Evolutionary conservation across 2,888 invertebrate genomes (phyloP).

Genomic region (Poecilobothrus nobilitatus): DNA sequence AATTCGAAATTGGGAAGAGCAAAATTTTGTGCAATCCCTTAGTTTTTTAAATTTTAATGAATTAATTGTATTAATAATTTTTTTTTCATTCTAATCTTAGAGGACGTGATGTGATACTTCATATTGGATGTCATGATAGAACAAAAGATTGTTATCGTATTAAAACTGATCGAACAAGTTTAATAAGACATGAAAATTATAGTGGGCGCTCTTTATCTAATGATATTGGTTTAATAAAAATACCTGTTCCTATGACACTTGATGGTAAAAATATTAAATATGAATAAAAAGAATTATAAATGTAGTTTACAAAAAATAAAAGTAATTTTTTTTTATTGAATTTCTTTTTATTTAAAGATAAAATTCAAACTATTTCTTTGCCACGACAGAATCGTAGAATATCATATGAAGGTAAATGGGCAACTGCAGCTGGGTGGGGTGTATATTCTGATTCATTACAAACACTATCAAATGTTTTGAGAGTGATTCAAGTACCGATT

Average conservation of each 20-base stretch:
- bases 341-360: constrained; percentile 17
- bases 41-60: no score
- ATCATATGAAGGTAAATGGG: constrained; percentile 20
- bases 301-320: background rate
- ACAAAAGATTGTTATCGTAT: background rate
- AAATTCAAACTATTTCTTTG: constrained; percentile 26
- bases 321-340: no score
- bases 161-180: background rate
- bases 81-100: background rate
- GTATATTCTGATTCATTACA: constrained; percentile 25
- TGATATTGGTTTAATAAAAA: constrained; percentile 34
- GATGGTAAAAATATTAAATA: constrained; percentile 18
- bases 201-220: constrained; percentile 25
- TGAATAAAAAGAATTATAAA: no score
- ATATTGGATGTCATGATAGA: background rate
- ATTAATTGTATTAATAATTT: no score
- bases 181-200: constrained; percentile 25
- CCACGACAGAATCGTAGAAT: constrained; percentile 24
- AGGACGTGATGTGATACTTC: background rate
- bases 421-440: constrained; percentile 32
- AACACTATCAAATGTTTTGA: constrained; percentile 6
- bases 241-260: constrained; percentile 25
- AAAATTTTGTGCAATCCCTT: no score
- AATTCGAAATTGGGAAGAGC: no score
- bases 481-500: constrained; percentile 11